Conservation (phyloP, 2,888 invertebrate species). For the Achlya flavicornis region DNA sequence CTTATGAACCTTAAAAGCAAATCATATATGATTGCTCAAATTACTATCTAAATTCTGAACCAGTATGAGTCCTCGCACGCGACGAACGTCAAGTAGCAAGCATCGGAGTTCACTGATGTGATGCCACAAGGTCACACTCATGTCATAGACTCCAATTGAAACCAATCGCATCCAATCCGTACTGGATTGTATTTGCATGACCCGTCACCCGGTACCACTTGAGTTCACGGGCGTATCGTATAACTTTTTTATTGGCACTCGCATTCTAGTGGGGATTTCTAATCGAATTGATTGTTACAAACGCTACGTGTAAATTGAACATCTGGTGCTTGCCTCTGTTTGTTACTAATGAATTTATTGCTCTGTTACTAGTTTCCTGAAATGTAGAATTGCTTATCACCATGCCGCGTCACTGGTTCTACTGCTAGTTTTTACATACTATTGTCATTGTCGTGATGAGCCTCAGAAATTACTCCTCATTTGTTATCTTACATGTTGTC, state of each 20-base stretch:
- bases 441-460: too few relatives aligned
- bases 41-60: not conserved
- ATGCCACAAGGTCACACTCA: slow-evolving; percentile 10
- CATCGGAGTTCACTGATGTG: not conserved
- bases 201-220: slow-evolving; percentile 13
- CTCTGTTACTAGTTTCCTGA: not conserved
- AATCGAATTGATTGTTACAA: slow-evolving; percentile 22
- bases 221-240: slow-evolving; percentile 26
- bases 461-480: too few relatives aligned
- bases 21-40: slow-evolving; percentile 1
- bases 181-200: slow-evolving; percentile 27
- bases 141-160: slow-evolving; percentile 10
- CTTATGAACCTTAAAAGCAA: not conserved
- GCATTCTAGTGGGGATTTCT: too few relatives aligned
- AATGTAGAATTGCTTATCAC: not conserved
- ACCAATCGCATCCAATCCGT: slow-evolving; percentile 24
- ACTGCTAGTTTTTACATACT: not conserved
- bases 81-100: not conserved
- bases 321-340: slow-evolving; percentile 8
- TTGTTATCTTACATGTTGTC: too few relatives aligned
- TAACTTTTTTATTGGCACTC: slow-evolving; percentile 20
- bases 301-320: slow-evolving; percentile 14
- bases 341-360: not conserved
- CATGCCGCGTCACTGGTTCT: not conserved
- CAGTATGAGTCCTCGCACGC: not conserved